phyloP scores from a whole-genome alignment of 2,888 invertebrate species.

The Yponomeuta plumbellus region DNA sequence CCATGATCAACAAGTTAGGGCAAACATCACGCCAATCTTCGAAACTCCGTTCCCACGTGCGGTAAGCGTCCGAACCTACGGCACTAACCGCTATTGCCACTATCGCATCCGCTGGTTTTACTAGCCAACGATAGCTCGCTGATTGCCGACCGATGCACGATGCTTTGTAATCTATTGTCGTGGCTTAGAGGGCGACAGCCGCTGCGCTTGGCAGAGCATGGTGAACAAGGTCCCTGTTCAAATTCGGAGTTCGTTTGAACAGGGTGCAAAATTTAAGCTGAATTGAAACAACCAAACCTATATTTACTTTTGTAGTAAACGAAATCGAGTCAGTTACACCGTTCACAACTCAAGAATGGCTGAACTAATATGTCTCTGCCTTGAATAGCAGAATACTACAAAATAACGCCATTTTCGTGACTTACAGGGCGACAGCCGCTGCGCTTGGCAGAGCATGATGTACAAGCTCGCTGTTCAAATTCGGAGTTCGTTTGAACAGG shows the following conservation, averaged over 20 bases:
- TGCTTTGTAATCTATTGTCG: conserved; percentile 58
- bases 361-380: too few species aligned
- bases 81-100: conserved; percentile 63
- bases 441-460: background rate
- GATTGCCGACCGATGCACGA: conserved; percentile 41
- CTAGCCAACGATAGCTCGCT: conserved; percentile 41
- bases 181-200: conserved; percentile 26
- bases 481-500: too few species aligned
- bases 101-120: conserved; percentile 58
- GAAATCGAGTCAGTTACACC: too few species aligned
- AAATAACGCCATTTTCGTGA: too few species aligned
- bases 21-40: conserved; percentile 6
- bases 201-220: background rate
- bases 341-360: too few species aligned
- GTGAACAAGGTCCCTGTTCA: too few species aligned
- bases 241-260: too few species aligned
- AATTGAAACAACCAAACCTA: too few species aligned
- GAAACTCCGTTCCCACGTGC: conserved; percentile 19
- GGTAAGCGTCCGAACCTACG: conserved; percentile 24
- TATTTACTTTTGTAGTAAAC: too few species aligned
- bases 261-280: too few species aligned
- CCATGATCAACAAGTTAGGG: background rate
- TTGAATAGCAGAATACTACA: too few species aligned
- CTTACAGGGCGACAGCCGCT: conserved; percentile 18
- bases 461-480: too few species aligned